Evolutionary conservation across 2,113 vertebrate species (phyloP).

Genomic region (Oryzias javanicus): DNA sequence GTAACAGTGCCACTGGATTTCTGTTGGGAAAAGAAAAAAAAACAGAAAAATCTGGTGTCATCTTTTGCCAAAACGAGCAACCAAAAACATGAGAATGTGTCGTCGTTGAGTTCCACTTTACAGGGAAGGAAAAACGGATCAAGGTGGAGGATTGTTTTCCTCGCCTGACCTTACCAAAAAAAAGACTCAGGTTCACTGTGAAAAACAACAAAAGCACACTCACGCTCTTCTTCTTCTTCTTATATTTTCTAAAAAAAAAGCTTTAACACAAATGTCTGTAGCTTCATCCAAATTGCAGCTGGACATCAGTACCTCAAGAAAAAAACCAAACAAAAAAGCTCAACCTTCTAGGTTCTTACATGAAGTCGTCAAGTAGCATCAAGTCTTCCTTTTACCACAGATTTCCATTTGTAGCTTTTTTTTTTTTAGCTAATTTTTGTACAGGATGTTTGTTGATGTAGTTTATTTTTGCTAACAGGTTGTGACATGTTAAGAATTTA

Average conservation of each 20-base stretch:
- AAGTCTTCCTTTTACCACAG: too few relatives aligned
- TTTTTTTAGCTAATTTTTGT: constrained; percentile 34
- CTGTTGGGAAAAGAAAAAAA: too few relatives aligned
- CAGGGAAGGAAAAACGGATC: neutral
- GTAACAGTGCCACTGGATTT: too few relatives aligned
- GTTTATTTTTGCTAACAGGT: constrained; percentile 62
- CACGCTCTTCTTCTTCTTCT: neutral
- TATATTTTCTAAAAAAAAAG: constrained; percentile 18
- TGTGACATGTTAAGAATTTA: constrained; percentile 72
- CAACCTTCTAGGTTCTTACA: constrained; percentile 28
- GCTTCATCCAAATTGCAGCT: constrained; percentile 40
- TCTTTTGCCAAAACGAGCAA: constrained; percentile 57
- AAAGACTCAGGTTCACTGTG: constrained; percentile 1
- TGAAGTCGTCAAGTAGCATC: constrained; percentile 10
- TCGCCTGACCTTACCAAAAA: neutral
- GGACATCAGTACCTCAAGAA: constrained; percentile 49
- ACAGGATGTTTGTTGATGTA: constrained; percentile 61
- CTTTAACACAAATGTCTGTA: constrained; percentile 33
- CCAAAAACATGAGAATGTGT: constrained; percentile 22
- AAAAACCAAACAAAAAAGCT: constrained; percentile 1
- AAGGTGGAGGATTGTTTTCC: constrained; percentile 11
- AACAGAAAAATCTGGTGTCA: too few relatives aligned
- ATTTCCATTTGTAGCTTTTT: constrained; percentile 34
- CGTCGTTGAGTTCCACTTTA: neutral
- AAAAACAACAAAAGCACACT: neutral